phyloP scores from a whole-genome alignment of 2,797 vertebrate species.

The Coranthus polyacanthus region DNA sequence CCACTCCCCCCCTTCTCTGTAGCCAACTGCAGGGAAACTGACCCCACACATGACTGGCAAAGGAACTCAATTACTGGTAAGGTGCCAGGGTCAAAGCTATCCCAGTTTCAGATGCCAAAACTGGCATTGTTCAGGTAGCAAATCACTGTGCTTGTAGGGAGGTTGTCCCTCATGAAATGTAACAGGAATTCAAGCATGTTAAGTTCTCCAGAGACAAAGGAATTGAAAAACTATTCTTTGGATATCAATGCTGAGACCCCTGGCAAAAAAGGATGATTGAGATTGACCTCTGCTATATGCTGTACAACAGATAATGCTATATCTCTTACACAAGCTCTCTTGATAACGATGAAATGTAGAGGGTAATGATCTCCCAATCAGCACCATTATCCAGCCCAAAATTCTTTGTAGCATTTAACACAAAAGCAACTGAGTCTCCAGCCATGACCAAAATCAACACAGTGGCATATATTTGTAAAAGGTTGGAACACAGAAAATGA shows the following conservation, averaged over 20 bases:
- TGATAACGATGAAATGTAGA: constrained; percentile 46
- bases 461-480: constrained; percentile 23
- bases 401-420: constrained; percentile 60
- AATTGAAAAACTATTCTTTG: constrained; percentile 34
- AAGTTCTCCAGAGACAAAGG: constrained; percentile 37
- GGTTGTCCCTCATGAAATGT: constrained; percentile 48
- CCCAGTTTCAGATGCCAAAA: constrained; percentile 52
- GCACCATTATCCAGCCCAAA: constrained; percentile 32
- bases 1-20: not conserved
- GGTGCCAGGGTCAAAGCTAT: constrained; percentile 58
- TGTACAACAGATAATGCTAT: constrained; percentile 53
- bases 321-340: constrained; percentile 66
- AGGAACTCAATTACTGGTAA: constrained; percentile 75
- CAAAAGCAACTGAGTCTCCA: constrained; percentile 32
- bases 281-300: constrained; percentile 56
- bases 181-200: constrained; percentile 38
- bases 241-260: constrained; percentile 50
- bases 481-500: constrained; percentile 3
- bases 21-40: constrained; percentile 53
- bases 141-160: constrained; percentile 35
- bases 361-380: constrained; percentile 61
- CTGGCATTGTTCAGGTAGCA: constrained; percentile 62
- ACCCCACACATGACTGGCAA: constrained; percentile 52
- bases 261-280: constrained; percentile 66
- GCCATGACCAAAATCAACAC: constrained; percentile 54